phyloP scores from a whole-genome alignment of 2,888 invertebrate species.

The Oligia latruncula region DNA sequence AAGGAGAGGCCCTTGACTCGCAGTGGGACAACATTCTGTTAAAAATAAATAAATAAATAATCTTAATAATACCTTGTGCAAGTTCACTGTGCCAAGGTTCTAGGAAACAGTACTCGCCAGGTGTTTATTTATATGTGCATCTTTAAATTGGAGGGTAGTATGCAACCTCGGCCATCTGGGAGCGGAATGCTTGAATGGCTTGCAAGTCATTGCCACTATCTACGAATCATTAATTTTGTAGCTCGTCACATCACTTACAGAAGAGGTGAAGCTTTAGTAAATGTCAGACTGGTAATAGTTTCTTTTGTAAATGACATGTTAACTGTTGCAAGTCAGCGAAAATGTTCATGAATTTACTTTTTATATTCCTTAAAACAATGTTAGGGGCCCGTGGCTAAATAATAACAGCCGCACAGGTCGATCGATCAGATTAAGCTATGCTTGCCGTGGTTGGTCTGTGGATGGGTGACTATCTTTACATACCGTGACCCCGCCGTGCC shows the following conservation, averaged over 20 bases:
- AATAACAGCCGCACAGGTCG: too few species aligned
- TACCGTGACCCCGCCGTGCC: too few species aligned
- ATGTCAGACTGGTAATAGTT: conserved; percentile 15
- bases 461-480: too few species aligned
- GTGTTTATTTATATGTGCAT: conserved; percentile 59
- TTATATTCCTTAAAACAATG: not conserved
- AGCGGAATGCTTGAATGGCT: conserved; percentile 34
- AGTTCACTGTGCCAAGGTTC: conserved; percentile 66
- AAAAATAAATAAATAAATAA: conserved; percentile 1
- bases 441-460: too few species aligned
- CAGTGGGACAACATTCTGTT: not conserved
- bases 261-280: conserved; percentile 13
- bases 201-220: conserved; percentile 18
- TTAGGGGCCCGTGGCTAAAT: too few species aligned
- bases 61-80: conserved; percentile 35
- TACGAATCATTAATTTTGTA: conserved; percentile 9
- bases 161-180: conserved; percentile 45
- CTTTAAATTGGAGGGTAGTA: conserved; percentile 39
- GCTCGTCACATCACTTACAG: conserved; percentile 3
- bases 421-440: too few species aligned
- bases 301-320: conserved; percentile 24
- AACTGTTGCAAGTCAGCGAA: not conserved
- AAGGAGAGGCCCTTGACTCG: not conserved
- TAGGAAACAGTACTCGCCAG: conserved; percentile 59
- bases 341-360: not conserved